Base-by-base conservation (phyloP, 2,797 vertebrate genomes). In the Hafferia zeledoni region DNA sequence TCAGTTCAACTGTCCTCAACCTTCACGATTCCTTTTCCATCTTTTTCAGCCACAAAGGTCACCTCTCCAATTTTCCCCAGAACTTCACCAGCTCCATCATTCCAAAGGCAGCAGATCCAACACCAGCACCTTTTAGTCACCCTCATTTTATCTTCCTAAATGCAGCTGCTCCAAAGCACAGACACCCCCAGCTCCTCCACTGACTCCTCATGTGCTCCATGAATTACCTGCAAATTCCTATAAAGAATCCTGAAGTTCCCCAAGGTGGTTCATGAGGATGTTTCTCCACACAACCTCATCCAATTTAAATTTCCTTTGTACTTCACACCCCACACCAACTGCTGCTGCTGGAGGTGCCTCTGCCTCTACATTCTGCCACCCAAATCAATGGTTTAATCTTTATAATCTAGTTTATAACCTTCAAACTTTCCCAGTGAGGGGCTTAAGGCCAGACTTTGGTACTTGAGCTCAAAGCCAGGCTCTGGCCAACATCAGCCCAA, bases 201-300 rank as follows among this genome's bases (percentile, higher is more conserved):
- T 2, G 60, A 25, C 39, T 65, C 37, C 50, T 33, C 50, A 15
- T 0, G 0, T 11, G 67, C 50, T 76, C 59, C 71, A 71, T 4
- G 44, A 80, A 35, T 30, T 14, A 53, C 64, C 60, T 56, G 31
- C 27, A 86, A 50, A 35, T 11, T 55, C 67, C 86, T 43, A 10
- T 1, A 13, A 39, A 56, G 28, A 50, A 63, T 10, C 43, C 41
- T 7, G 22, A 28, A 71, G n/a, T 14, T n/a, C 53, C 41, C 52
- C 53, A 23, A 1, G 0, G 13, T 1, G 13, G 44, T 67, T 74
- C 69, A 6, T 0, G 5, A 63, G 27, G 17, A 8, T 28, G 9
- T 46, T 22, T 68, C 43, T 60, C 60, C 24, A 28, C 46, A 41
- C 19, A 23, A 10, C 3, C 17, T 22, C 2, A n/a, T 0, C 8